A percentile compares a stretch with the other conserved stretches of the same genome.
phyloP scores from a whole-genome alignment of 2,113 vertebrate species.

The Vombatus ursinus region DNA sequence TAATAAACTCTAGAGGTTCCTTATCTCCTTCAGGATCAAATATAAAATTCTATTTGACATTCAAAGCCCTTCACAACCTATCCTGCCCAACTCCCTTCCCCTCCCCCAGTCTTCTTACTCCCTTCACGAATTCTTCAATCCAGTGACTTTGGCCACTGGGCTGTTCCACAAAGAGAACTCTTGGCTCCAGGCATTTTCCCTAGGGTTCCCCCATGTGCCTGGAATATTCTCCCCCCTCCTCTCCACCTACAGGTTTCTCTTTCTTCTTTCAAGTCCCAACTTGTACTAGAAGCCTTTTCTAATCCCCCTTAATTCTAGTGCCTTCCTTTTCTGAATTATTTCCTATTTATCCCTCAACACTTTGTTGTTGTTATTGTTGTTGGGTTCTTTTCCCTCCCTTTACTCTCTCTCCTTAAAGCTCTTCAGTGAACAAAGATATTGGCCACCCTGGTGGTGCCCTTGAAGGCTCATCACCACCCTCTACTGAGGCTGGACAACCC shows the following conservation, averaged over 20 bases:
- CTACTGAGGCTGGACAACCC: too few relatives aligned
- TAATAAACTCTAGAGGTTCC: too few relatives aligned
- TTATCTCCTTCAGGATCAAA: too few relatives aligned
- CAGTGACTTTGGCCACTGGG: not conserved
- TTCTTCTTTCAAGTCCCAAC: not conserved
- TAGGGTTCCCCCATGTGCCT: not conserved
- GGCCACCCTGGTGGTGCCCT: too few relatives aligned
- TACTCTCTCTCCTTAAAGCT: too few relatives aligned
- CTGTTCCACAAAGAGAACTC: not conserved
- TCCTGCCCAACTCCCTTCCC: too few relatives aligned
- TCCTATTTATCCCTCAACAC: not conserved
- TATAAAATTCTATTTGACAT: too few relatives aligned
- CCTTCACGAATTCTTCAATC: not conserved
- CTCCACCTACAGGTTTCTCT: not conserved
- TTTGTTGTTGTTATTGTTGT: not conserved
- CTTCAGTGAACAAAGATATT: too few relatives aligned
- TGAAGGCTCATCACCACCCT: too few relatives aligned
- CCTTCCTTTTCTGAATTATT: not conserved
- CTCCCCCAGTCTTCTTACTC: too few relatives aligned
- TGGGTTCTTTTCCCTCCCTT: too few relatives aligned
- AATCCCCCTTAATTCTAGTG: not conserved
- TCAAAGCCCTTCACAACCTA: too few relatives aligned
- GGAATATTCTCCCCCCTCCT: not conserved
- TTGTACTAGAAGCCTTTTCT: not conserved
- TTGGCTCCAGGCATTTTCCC: not conserved